Evolutionary conservation across 2,113 vertebrate species (phyloP).

Genomic region (Rhodinocichla rosea): DNA sequence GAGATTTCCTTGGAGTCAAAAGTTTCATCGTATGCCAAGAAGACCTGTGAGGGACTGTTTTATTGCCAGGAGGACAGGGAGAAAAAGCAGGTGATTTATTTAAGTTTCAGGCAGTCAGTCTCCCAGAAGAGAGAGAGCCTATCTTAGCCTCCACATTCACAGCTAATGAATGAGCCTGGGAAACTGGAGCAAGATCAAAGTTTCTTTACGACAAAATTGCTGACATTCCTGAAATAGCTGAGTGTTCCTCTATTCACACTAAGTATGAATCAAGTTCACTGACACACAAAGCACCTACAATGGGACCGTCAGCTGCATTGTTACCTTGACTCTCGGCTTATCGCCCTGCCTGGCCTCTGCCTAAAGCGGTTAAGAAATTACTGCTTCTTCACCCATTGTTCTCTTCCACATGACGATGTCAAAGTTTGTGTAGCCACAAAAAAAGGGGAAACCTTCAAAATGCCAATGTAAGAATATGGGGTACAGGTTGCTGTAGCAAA

Average conservation of each 20-base stretch:
- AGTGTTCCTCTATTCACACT: conserved; percentile 64
- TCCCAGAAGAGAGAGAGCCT: conserved; percentile 10
- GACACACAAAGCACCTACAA: conserved; percentile 45
- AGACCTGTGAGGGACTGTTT: conserved; percentile 4
- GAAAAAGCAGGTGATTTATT: conserved; percentile 54
- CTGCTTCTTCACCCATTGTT: conserved; percentile 31
- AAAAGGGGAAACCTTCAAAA: not conserved
- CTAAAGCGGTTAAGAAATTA: conserved; percentile 49
- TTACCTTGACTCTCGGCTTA: conserved; percentile 69
- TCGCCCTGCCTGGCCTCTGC: conserved; percentile 50
- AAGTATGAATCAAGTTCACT: conserved; percentile 75
- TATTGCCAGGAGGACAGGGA: conserved; percentile 22
- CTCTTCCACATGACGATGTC: not conserved
- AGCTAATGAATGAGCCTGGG: conserved; percentile 66
- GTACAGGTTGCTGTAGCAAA: not conserved
- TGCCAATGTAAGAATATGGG: not conserved
- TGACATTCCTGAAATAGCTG: conserved; percentile 76
- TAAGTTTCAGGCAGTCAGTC: not conserved
- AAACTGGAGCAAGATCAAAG: conserved; percentile 70
- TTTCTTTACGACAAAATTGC: conserved; percentile 65
- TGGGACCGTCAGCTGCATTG: conserved; percentile 44
- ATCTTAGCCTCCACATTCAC: conserved; percentile 39
- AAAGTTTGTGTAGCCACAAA: conserved; percentile 12
- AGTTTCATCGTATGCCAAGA: not conserved
- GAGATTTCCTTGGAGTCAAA: conserved; percentile 42